Percentiles rank a stretch among this genome's conserved stretches.
Conservation (phyloP, 2,888 invertebrate species). For the Rhopalosiphum nymphaeae region DNA sequence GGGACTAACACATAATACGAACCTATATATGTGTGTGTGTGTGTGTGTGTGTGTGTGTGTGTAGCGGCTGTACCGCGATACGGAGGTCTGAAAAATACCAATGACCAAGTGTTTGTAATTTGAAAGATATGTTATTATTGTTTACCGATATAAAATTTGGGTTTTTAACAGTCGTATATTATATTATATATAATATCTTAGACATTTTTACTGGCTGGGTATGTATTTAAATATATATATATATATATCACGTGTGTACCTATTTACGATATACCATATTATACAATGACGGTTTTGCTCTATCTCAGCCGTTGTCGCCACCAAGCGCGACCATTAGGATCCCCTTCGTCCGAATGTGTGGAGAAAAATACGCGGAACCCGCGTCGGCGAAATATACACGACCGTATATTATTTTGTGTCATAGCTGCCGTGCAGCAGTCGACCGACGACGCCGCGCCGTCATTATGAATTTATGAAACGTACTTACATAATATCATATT, state of each 20-base stretch:
- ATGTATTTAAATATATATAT: background rate
- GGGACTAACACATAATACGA: background rate
- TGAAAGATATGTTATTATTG: constrained; percentile 12
- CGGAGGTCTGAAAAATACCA: constrained; percentile 2
- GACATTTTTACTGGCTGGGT: background rate
- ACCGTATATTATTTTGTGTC: background rate
- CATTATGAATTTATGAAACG: background rate
- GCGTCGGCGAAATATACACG: background rate
- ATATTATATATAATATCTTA: background rate
- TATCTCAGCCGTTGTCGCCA: background rate
- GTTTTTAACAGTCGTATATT: background rate
- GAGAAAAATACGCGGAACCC: background rate
- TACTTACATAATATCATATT: background rate
- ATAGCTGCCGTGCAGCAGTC: background rate
- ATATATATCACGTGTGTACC: background rate
- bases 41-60: background rate
- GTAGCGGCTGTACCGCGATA: background rate
- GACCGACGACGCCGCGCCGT: background rate
- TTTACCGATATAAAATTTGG: constrained; percentile 6
- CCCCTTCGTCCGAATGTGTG: background rate
- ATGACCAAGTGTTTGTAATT: constrained; percentile 19
- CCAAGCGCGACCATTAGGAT: background rate
- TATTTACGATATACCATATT: background rate
- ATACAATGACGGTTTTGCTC: background rate
- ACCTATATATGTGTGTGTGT: background rate